These are phyloP conservation scores for Ceriagrion tenellum DNA, from an alignment of 2,888 invertebrate species.

Conservation along the genomic window DNA sequence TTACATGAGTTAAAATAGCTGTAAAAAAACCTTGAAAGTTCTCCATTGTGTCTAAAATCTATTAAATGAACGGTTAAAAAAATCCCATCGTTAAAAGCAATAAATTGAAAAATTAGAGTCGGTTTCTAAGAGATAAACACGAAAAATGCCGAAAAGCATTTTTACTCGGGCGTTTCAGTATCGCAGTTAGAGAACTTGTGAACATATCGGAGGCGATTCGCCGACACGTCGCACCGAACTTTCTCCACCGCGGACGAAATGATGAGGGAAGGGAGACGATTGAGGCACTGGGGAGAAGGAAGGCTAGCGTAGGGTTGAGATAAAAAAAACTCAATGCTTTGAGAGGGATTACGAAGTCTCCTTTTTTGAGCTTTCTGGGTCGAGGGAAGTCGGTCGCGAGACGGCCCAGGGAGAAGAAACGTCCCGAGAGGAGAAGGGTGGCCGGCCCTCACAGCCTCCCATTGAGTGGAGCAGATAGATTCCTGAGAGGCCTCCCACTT, in stretches of 20 bases:
- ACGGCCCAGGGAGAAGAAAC: not conserved
- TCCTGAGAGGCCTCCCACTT: constrained; percentile 11
- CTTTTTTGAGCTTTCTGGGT: constrained; percentile 5
- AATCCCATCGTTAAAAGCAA: too few species aligned
- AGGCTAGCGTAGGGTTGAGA: not conserved
- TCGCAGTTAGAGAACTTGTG: too few species aligned
- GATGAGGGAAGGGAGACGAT: not conserved
- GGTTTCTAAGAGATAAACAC: too few species aligned
- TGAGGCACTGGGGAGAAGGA: not conserved
- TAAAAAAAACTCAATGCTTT: not conserved
- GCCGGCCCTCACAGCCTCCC: not conserved
- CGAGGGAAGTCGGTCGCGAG: not conserved
- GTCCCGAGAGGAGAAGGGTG: not conserved
- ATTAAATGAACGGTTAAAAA: too few species aligned
- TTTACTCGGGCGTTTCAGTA: too few species aligned
- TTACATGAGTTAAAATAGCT: too few species aligned
- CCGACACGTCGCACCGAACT: not conserved
- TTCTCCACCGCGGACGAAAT: not conserved
- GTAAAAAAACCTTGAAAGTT: too few species aligned
- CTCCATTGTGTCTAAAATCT: too few species aligned
- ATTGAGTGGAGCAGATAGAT: constrained; percentile 38
- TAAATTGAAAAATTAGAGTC: too few species aligned
- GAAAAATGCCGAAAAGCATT: too few species aligned
- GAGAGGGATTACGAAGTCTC: not conserved
- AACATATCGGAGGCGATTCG: too few species aligned